A percentile compares a stretch with the other conserved stretches of the same genome.
Conservation (phyloP, 2,888 invertebrate species). For the Gibbula magus region DNA sequence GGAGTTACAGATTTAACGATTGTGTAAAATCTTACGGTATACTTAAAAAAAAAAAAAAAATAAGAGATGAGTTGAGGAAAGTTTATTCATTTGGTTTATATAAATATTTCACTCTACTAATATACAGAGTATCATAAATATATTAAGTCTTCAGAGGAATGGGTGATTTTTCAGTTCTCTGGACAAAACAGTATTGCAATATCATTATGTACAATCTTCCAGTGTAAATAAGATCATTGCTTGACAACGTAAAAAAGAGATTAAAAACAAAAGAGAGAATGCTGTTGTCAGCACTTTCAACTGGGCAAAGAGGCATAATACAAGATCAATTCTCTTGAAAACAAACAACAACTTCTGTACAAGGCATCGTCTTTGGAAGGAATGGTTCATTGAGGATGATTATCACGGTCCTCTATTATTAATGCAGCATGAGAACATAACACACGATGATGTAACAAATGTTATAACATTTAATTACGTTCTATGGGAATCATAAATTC, state of each 20-base stretch:
- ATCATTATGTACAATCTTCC: background rate
- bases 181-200: background rate
- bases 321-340: background rate
- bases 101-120: background rate
- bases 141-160: background rate
- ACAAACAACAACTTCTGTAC: conserved; percentile 3
- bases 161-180: too few species aligned
- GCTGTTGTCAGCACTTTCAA: background rate
- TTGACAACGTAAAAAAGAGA: background rate
- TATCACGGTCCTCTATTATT: too few species aligned
- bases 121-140: background rate
- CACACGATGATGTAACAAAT: too few species aligned
- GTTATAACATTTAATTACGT: too few species aligned
- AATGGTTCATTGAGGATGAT: background rate
- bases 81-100: background rate
- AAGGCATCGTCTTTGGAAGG: conserved; percentile 1
- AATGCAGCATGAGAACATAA: too few species aligned
- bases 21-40: too few species aligned
- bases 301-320: background rate
- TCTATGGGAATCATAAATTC: too few species aligned
- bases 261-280: background rate
- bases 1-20: too few species aligned
- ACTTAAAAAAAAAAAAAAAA: too few species aligned
- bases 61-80: too few species aligned
- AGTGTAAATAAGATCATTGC: too few species aligned